Evolutionary conservation across 2,113 vertebrate species (phyloP), one percentile per base, ranked within the genome.

Genomic region (Falco punctatus): DNA sequence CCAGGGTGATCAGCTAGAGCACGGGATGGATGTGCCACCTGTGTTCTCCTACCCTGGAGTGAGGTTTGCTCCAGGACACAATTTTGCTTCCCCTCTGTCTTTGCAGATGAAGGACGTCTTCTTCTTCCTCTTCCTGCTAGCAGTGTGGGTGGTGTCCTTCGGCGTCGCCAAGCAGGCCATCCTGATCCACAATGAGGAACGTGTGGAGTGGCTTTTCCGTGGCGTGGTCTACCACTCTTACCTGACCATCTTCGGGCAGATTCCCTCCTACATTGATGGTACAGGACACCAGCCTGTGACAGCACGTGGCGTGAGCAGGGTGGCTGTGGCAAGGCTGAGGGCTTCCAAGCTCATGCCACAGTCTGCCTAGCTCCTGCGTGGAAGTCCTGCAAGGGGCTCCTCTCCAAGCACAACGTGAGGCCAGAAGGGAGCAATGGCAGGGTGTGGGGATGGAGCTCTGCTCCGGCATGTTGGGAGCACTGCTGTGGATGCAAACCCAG

Each of bases 41-140:
- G 0, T 15, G 5, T 40, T 30, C 4, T 6, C 46, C 65, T 61
- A 9, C 3, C 66, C 66, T 26, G 32, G n/a, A 48, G 6, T 0
- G 7, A 13, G 5, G 27, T 32, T 65, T 75, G 40, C 66, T 64
- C 46, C 49, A 33, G 33, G 27, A 87, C 52, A 57, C 22, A 32
- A 13, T 75, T n/a, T 13, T 65, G 8, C 62, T 40, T 78, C 69
- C 30, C 55, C 67, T 88, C 77, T 59, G 35, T 94, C 54, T 96
- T 93, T 85, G 75, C 98, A 99, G 99, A 99, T 99, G 98, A 99
- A 98, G 98, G 99, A 99, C 17, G 96, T 99, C 98, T 99, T 99
- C 98, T 99, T 99, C 98, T 99, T 99, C 97, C 98, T 99, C 98
- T 99, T 99, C 97, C 97, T 99, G 87, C 94, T 99, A 96, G 99